A percentile compares a stretch with the other conserved stretches of the same genome.
These are phyloP conservation scores for Parnassius apollo DNA, from an alignment of 2,888 invertebrate genomes.

Conservation along the genomic window DNA sequence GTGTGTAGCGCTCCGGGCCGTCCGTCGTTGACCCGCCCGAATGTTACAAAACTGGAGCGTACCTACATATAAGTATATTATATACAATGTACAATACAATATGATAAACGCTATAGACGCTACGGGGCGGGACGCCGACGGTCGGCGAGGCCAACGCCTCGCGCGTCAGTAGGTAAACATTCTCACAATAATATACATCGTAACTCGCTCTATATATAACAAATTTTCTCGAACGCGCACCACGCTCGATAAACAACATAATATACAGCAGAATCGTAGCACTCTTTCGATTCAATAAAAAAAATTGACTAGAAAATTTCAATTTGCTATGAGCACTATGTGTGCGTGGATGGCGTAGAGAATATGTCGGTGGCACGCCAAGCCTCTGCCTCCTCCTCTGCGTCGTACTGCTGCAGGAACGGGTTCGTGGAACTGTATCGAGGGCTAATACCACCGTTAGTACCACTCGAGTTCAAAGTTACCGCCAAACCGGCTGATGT, in stretches of 20 bases:
- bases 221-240: constrained; percentile 70
- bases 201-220: constrained; percentile 78
- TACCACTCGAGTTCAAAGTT: constrained; percentile 70
- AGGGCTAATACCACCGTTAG: constrained; percentile 49
- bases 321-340: constrained; percentile 76
- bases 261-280: constrained; percentile 78
- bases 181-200: constrained; percentile 78
- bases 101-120: constrained; percentile 67
- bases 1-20: constrained; percentile 69
- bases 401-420: constrained; percentile 81
- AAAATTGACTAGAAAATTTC: constrained; percentile 80
- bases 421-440: constrained; percentile 81
- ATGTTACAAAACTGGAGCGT: constrained; percentile 69
- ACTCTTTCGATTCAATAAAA: constrained; percentile 76
- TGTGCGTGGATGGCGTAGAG: constrained; percentile 72
- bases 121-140: constrained; percentile 63
- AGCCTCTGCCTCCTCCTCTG: constrained; percentile 73
- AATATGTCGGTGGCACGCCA: constrained; percentile 75
- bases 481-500: constrained; percentile 84
- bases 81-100: constrained; percentile 78
- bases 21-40: constrained; percentile 55
- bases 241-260: constrained; percentile 71
- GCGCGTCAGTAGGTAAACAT: constrained; percentile 69
- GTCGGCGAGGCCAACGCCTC: constrained; percentile 56
- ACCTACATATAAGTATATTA: constrained; percentile 73